Base-by-base conservation (phyloP, 2,113 vertebrate species). In the Hyla sarda region DNA sequence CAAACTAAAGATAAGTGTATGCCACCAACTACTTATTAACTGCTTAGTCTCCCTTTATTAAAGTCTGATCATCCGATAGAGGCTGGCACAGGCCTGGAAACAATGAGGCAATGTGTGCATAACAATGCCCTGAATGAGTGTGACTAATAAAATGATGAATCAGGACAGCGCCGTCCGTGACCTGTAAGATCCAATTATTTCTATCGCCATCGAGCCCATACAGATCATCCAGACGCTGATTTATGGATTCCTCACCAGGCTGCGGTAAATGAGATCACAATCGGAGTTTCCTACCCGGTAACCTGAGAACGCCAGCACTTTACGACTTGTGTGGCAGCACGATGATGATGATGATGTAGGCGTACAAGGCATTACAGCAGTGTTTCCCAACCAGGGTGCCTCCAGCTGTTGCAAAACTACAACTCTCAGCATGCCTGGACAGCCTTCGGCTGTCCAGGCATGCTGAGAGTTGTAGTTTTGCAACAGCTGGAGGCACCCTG, bases 141-240 rank as follows among this genome's bases (percentile, higher is more conserved):
- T 52, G 74, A 76, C 74, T 76, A 76, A 76, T 32, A 48, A n/a
- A 48, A 76, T 10, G 74, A 76, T 76, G 45, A 76, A 30, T 50
- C 25, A 50, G 74, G 74, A 52, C 74, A 52, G 45, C n/a, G n/a
- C 25, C 25, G 73, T 48, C 25, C 73, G 48, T 47, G 47, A 50
- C 28, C 73, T 17, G 19, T 17, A 28, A 75, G 47, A 75, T 75
- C 9, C 45, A 75, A 75, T 75, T 75, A 75, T 28, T 50, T 50
- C n/a, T 45, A 74, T 41, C 4, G 41, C 72, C 25, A 23, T 8
- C 5, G 41, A 41, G 69, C 21, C 19, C 72, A 28, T 17, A 50
- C 7, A 75, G 50, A 28, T 25, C 72, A 48, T 2, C 47, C n/a
- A 75, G 41, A 28, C 50, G 16, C 41, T 75, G 73, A 76, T 76